Evolutionary conservation across 2,113 vertebrate species (phyloP).

Genomic region (Pterophyllum scalare): DNA sequence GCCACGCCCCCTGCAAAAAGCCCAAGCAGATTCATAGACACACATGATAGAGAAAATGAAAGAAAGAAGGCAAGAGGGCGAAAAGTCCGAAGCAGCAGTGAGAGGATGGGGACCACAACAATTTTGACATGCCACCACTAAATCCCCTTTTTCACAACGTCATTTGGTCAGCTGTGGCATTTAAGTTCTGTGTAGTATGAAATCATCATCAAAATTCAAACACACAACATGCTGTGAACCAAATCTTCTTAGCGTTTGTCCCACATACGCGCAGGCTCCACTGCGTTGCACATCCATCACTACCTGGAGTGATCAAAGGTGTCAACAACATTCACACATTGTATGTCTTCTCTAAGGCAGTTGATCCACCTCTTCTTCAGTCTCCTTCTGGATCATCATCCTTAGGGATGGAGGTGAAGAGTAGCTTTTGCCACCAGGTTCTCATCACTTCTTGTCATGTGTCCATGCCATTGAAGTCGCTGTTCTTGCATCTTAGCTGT

Average conservation of each 20-base stretch:
- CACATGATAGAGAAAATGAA: background rate
- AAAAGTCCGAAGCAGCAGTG: background rate
- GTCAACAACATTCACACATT: background rate
- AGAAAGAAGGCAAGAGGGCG: background rate
- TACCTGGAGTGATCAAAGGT: background rate
- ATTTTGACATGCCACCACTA: background rate
- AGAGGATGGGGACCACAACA: background rate
- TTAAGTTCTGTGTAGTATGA: background rate
- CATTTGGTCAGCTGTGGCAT: background rate
- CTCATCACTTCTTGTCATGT: background rate
- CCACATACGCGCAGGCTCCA: background rate
- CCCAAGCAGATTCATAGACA: background rate
- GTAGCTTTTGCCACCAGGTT: background rate
- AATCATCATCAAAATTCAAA: constrained; percentile 1
- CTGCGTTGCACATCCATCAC: background rate
- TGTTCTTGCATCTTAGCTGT: background rate
- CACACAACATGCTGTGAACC: background rate
- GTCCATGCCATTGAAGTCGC: background rate
- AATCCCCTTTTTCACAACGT: background rate
- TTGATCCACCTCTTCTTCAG: background rate
- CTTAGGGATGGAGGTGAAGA: too few species aligned
- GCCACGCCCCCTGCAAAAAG: background rate
- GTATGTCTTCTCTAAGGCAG: background rate
- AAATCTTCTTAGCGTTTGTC: background rate
- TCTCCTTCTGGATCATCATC: background rate